Evolutionary conservation across 2,113 vertebrate species (phyloP), one percentile per base, ranked within the genome.

Genomic region (Triplophysa tibetana): DNA sequence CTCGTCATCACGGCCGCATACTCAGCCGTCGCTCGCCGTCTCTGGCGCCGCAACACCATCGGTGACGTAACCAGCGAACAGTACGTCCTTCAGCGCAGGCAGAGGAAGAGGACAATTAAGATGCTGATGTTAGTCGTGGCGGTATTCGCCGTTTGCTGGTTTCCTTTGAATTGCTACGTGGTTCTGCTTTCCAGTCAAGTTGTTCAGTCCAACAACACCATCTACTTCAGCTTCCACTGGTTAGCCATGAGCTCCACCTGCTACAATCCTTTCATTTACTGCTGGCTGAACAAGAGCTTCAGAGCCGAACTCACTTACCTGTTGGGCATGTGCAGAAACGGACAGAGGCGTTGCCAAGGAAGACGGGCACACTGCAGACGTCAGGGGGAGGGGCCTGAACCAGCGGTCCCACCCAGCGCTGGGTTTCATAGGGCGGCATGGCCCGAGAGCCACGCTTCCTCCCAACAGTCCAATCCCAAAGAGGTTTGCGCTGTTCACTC

Each of bases 191-290:
- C 96, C 86, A 98, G 95, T 88, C 95, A 95, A 87, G 92, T 91
- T 81, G 95, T 98, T 81, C 92, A 65, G 67, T 94, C 93, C 72
- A 98, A 94, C 83, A 98, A 98, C 0, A 93, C 90, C 45, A 82
- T 97, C 65, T 98, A 97, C 86, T 98, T 98, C 0, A 91, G 93
- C 83, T 98, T 98, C 86, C 96, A 98, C 87, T 98, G 97, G 96
- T 90, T 98, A 0, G 97, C 96, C 10, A 97, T 94, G 94, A 98
- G 96, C 89, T 97, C 96, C 86, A 97, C 96, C 62, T 98, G 97
- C 89, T 98, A 96, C 89, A 98, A 98, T 85, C 97, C 97, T 7
- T 98, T 98, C 89, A 96, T 98, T 86, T 98, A 98, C 90, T 98
- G 96, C 89, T 98, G 96, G 89, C 94, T 98, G 74, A 97, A 98